Base-by-base conservation (phyloP, 2,113 vertebrate species). In the Piaya cayana region DNA sequence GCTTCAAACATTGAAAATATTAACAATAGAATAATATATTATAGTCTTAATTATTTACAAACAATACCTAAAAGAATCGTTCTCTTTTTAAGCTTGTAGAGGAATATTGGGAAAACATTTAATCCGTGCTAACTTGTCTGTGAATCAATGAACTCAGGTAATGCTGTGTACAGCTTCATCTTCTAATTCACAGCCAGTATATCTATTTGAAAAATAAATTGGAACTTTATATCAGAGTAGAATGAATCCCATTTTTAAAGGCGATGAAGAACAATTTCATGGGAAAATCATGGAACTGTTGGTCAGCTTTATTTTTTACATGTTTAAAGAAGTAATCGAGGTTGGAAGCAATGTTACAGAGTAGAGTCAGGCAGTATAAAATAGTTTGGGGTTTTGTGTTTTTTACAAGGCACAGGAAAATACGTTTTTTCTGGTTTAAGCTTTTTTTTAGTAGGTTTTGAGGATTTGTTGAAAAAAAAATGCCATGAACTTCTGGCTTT, bases 111-210 rank as follows among this genome's bases (percentile, higher is more conserved):
- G 70, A 72, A 89, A 70, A 63, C 80, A 82, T 68, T 77, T 94
- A 63, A 36, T 62, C 68, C 92, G 80, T 95, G 71, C 65, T 95
- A 84, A 67, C 29, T 89, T 86, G 88, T 96, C 95, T 95, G 69
- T 96, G 92, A 88, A 96, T 97, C 97, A 96, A 11, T 95, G 96
- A 97, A 94, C 98, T 98, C 97, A 98, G 98, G 98, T 98, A 97
- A 95, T 84, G 29, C 86, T 53, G 27, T 58, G 65, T 87, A 90
- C 92, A 85, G 88, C 75, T 79, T 93, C 80, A 74, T 71, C 82
- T 93, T 93, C 83, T 56, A 86, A 92, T 88, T 92, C 82, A 72
- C 62, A 94, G 93, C 86, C 95, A 62, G 83, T 76, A 78, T 67
- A 37, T 87, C 91, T 53, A 60, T 83, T 91, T 87, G 65, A 65